These are phyloP conservation scores for Zaprionus vittiger DNA, from an alignment of 1,140 invertebrate species.

Conservation along the genomic window DNA sequence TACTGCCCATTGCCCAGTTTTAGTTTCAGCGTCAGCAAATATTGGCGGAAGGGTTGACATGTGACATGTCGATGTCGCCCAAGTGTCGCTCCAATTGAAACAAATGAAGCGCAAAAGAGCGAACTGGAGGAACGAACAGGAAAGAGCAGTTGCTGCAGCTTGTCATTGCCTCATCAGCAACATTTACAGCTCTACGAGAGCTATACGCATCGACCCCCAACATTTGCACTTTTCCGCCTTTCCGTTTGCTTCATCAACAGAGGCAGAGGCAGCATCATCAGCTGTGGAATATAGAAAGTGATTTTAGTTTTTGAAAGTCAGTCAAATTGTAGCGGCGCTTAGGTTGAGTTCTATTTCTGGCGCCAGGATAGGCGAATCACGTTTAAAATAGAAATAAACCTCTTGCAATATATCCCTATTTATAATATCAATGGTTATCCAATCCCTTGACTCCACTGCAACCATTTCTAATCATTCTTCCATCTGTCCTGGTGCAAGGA, in stretches of 20 bases:
- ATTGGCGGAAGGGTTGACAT: constrained; percentile 79
- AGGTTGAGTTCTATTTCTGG: constrained; percentile 26
- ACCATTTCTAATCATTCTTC: constrained; percentile 18
- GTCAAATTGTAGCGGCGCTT: constrained; percentile 39
- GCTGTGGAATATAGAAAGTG: neutral
- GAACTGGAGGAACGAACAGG: constrained; percentile 51
- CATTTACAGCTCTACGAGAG: constrained; percentile 3
- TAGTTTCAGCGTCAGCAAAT: constrained; percentile 61
- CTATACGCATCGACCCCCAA: neutral
- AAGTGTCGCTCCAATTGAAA: constrained; percentile 80
- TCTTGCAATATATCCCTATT: neutral
- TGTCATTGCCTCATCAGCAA: constrained; percentile 58
- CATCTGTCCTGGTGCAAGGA: constrained; percentile 4
- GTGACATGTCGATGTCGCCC: constrained; percentile 70
- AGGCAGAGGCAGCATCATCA: neutral
- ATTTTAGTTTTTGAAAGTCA: constrained; percentile 36
- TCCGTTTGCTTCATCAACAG: constrained; percentile 13
- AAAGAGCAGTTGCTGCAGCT: constrained; percentile 75
- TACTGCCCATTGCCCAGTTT: constrained; percentile 30
- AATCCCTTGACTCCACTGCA: neutral
- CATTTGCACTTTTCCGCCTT: constrained; percentile 8
- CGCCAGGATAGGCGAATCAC: neutral
- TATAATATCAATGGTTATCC: neutral
- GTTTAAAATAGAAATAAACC: neutral
- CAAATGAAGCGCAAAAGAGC: constrained; percentile 72